Percentiles rank a stretch among this genome's conserved stretches.
Evolutionary conservation across 2,888 invertebrate species (phyloP).

Genomic region (Leptodirus hochenwartii): DNA sequence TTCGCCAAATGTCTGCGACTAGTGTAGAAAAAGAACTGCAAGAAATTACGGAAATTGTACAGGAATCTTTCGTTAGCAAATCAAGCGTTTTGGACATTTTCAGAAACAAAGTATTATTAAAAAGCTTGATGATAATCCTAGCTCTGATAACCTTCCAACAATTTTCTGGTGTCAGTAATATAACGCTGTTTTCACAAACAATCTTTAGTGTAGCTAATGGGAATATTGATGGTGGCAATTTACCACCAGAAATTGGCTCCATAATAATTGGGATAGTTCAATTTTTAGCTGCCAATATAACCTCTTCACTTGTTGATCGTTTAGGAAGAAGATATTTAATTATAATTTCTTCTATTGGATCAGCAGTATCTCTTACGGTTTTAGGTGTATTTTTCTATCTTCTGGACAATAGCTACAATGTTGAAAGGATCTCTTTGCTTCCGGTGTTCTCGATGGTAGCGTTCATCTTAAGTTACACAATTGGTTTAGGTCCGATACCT

Average conservation of each 20-base stretch:
- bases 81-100: constrained; percentile 14
- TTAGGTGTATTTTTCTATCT: constrained; percentile 31
- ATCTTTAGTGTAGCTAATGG: constrained; percentile 51
- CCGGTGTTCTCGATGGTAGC: too few relatives aligned
- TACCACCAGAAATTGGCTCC: constrained; percentile 39
- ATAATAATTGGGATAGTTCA: constrained; percentile 60
- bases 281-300: constrained; percentile 45
- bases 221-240: too few relatives aligned
- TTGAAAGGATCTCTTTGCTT: too few relatives aligned
- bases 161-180: constrained; percentile 58
- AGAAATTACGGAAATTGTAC: constrained; percentile 3
- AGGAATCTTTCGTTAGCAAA: constrained; percentile 3
- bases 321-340: constrained; percentile 52
- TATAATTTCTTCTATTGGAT: constrained; percentile 44
- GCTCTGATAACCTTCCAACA: constrained; percentile 64
- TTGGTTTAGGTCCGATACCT: too few relatives aligned
- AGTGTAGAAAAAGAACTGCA: constrained; percentile 1
- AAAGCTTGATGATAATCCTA: constrained; percentile 50
- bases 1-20: neutral
- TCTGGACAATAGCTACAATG: too few relatives aligned
- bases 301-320: constrained; percentile 54
- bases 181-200: constrained; percentile 53
- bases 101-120: constrained; percentile 45
- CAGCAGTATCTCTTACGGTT: constrained; percentile 23
- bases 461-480: too few relatives aligned